These are phyloP conservation scores for Sarcophaga peregrina DNA, from an alignment of 1,140 invertebrate genomes.

Conservation along the genomic window DNA sequence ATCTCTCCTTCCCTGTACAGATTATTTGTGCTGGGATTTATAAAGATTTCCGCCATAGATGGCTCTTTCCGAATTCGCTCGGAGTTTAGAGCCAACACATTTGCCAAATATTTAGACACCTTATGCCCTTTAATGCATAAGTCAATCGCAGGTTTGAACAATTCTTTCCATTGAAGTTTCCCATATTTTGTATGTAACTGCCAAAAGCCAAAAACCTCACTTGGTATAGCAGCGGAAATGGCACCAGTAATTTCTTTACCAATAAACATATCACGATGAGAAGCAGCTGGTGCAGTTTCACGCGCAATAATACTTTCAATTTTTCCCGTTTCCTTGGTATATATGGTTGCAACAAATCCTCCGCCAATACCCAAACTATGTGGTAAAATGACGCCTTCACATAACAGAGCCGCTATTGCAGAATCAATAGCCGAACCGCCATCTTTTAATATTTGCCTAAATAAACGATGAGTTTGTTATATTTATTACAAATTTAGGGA, in stretches of 20 bases:
- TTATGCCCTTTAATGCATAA: conserved; percentile 77
- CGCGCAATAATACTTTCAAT: conserved; percentile 80
- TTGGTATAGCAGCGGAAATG: conserved; percentile 87
- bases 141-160: conserved; percentile 83
- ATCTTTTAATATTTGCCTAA: conserved; percentile 72
- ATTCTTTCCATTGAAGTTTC: conserved; percentile 80
- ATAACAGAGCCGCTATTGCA: conserved; percentile 86
- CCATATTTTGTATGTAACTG: conserved; percentile 81
- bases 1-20: conserved; percentile 76
- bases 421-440: conserved; percentile 90
- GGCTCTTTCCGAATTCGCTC: conserved; percentile 72
- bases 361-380: conserved; percentile 91
- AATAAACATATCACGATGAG: conserved; percentile 77
- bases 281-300: conserved; percentile 80
- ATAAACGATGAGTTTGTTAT: neutral
- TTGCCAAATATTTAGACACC: conserved; percentile 79
- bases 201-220: conserved; percentile 90
- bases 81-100: conserved; percentile 70
- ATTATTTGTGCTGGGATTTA: conserved; percentile 73
- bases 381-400: conserved; percentile 85
- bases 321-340: conserved; percentile 72
- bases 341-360: conserved; percentile 86
- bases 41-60: conserved; percentile 74
- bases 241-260: conserved; percentile 69
- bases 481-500: conserved; percentile 44